Conservation (phyloP, 2,113 vertebrate species). For the Globicephala melas region DNA sequence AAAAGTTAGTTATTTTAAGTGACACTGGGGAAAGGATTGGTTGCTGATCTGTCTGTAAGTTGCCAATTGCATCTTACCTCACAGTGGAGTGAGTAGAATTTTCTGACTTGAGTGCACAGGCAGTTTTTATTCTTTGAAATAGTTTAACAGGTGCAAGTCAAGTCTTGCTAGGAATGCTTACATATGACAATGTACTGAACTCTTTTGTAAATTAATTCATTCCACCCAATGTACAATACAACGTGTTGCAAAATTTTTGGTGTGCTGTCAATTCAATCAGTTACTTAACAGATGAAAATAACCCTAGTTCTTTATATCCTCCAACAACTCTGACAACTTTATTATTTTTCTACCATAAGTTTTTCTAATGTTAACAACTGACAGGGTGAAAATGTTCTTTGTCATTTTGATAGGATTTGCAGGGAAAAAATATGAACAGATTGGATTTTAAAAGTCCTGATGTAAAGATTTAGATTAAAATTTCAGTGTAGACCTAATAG, state of each 20-base stretch:
- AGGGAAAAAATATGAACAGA: not conserved
- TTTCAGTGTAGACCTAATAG: not conserved
- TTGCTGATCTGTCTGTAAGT: not conserved
- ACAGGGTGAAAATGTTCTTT: conserved; percentile 8
- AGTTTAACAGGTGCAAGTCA: conserved; percentile 64
- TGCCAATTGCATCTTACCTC: not conserved
- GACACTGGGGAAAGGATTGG: not conserved
- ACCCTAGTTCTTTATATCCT: not conserved
- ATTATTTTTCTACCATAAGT: not conserved
- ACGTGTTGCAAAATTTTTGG: not conserved
- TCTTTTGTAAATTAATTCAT: conserved; percentile 56
- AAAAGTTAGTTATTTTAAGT: conserved; percentile 59
- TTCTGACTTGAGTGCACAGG: not conserved
- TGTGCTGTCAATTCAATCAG: not conserved
- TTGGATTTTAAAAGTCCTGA: not conserved
- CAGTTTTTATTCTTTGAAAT: not conserved
- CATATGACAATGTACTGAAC: not conserved
- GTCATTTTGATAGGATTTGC: not conserved
- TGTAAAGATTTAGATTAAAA: conserved; percentile 6
- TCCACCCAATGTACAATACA: not conserved
- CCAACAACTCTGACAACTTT: not conserved
- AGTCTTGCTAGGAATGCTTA: not conserved
- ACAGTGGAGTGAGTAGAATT: not conserved
- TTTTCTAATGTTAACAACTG: conserved; percentile 19
- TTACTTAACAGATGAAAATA: conserved; percentile 33